Evolutionary conservation across 2,113 vertebrate genomes (phyloP).

Genomic region (Haemorhous mexicanus): DNA sequence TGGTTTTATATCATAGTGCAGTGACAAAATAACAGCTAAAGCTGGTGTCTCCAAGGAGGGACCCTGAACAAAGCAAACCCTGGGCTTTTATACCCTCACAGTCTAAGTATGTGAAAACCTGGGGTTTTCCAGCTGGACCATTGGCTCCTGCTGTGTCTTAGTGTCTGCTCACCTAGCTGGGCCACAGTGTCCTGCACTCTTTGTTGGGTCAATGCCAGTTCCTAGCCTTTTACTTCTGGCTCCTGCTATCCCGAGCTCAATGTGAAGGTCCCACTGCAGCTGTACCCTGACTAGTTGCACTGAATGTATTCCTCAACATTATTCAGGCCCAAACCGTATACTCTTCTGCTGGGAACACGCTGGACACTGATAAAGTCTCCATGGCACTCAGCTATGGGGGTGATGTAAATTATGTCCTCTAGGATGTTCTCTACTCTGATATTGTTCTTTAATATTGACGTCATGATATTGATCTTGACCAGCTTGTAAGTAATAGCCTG

Average conservation of each 20-base stretch:
- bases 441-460: neutral
- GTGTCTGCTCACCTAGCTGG: neutral
- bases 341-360: accelerated
- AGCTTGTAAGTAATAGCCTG: neutral
- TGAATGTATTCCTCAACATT: neutral
- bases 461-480: neutral
- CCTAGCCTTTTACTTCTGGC: neutral
- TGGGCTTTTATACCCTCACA: neutral
- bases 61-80: neutral
- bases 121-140: neutral
- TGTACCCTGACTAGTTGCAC: neutral
- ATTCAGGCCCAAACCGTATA: accelerated
- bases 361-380: neutral
- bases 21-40: neutral
- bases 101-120: neutral
- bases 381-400: accelerated
- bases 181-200: neutral
- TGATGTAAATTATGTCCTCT: neutral
- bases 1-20: neutral
- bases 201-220: neutral
- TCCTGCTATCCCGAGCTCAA: neutral
- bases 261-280: neutral
- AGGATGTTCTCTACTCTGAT: neutral
- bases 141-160: neutral
- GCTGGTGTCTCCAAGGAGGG: accelerated